phyloP scores from a whole-genome alignment of 2,888 invertebrate species.

The Agelastica alni region DNA sequence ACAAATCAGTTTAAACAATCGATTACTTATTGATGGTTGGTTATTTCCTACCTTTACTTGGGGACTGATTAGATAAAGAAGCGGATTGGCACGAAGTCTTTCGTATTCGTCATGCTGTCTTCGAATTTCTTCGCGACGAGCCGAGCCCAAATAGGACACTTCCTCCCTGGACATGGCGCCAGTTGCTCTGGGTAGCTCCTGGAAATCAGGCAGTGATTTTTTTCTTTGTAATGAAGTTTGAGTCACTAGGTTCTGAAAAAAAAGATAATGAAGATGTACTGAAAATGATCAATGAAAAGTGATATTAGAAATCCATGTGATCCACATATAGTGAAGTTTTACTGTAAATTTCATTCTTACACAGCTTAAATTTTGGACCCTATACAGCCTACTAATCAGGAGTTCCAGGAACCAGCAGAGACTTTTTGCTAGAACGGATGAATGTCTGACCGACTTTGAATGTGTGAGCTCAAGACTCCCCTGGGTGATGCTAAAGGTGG shows the following conservation, averaged over 20 bases:
- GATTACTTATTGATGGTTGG: not conserved
- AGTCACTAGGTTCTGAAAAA: constrained; percentile 72
- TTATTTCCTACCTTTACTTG: constrained; percentile 82
- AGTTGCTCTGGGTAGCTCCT: constrained; percentile 77
- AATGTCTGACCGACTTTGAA: too few relatives aligned
- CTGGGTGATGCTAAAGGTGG: too few relatives aligned
- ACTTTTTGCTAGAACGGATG: too few relatives aligned
- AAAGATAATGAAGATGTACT: constrained; percentile 15
- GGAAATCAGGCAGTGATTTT: constrained; percentile 96
- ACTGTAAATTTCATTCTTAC: too few relatives aligned
- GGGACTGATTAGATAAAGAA: constrained; percentile 95
- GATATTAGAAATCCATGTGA: too few relatives aligned
- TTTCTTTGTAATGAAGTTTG: constrained; percentile 84
- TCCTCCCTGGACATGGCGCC: constrained; percentile 93
- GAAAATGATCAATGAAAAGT: not conserved
- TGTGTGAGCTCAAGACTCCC: too few relatives aligned
- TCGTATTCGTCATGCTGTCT: constrained; percentile 89
- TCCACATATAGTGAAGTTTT: too few relatives aligned
- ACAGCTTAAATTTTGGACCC: too few relatives aligned
- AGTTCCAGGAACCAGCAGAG: too few relatives aligned
- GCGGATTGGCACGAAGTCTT: constrained; percentile 90
- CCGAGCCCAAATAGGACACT: constrained; percentile 90
- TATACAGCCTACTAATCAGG: too few relatives aligned
- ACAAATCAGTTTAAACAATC: constrained; percentile 4
- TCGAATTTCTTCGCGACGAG: constrained; percentile 91